phyloP scores from a whole-genome alignment of 2,888 invertebrate genomes.

The Agrilus biguttatus region DNA sequence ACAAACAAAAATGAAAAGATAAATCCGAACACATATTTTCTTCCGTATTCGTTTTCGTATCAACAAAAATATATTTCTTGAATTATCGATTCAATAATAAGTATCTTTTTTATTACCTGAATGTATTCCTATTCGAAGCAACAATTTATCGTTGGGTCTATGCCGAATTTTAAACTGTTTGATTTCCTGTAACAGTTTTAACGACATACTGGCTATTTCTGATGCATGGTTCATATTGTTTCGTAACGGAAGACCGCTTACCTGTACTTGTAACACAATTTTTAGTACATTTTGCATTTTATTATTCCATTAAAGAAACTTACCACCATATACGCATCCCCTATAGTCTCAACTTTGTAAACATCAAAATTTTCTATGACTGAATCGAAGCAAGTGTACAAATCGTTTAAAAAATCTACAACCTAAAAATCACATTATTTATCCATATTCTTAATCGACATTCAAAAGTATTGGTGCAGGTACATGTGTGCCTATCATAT shows the following conservation, averaged over 20 bases:
- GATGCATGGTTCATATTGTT: constrained; percentile 84
- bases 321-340: constrained; percentile 87
- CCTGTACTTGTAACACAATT: constrained; percentile 30
- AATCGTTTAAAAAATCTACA: constrained; percentile 83
- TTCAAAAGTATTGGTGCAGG: no score
- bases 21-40: no score
- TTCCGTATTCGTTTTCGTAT: no score
- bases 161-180: constrained; percentile 80
- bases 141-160: constrained; percentile 67
- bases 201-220: constrained; percentile 87
- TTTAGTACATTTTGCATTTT: neutral
- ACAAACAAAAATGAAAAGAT: no score
- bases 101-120: constrained; percentile 50
- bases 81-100: no score
- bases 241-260: constrained; percentile 75
- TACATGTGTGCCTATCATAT: no score
- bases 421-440: no score
- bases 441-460: no score
- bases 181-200: constrained; percentile 71
- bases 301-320: constrained; percentile 22
- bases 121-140: constrained; percentile 82
- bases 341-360: constrained; percentile 87
- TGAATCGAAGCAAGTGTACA: constrained; percentile 90
- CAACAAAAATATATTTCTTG: no score
- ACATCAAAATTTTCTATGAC: constrained; percentile 87